Percentiles rank a stretch among this genome's conserved stretches.
Conservation (phyloP, 2,888 invertebrate genomes). For the Lasioglossum marginatum region DNA sequence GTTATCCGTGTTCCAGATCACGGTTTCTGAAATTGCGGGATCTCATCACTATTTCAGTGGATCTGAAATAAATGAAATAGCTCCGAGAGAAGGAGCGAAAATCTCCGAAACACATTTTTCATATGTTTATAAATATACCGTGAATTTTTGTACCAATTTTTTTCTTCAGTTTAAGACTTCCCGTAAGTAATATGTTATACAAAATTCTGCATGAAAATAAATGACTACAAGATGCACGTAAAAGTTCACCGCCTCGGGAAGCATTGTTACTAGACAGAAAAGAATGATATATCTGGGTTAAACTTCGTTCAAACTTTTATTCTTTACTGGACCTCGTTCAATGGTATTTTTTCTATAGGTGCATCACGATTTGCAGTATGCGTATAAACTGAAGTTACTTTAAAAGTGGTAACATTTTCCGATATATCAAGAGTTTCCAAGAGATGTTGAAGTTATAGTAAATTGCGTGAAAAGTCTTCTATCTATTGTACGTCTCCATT, state of each 20-base stretch:
- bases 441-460: neutral
- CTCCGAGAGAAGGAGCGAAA: neutral
- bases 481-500: neutral
- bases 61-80: neutral
- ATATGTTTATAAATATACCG: neutral
- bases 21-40: neutral
- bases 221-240: neutral
- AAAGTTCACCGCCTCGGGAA: neutral
- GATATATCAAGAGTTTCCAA: neutral
- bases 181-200: no score
- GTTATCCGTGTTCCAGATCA: constrained; percentile 8
- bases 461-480: neutral
- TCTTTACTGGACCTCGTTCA: neutral
- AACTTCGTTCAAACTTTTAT: neutral
- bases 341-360: neutral
- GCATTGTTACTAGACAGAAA: neutral
- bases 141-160: neutral
- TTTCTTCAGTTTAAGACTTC: no score
- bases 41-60: neutral
- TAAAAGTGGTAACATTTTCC: neutral
- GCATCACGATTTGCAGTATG: neutral
- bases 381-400: neutral
- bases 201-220: neutral
- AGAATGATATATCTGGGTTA: neutral
- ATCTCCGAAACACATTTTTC: neutral